phyloP scores from a whole-genome alignment of 2,888 invertebrate genomes.

The Argyra leucocephala region DNA sequence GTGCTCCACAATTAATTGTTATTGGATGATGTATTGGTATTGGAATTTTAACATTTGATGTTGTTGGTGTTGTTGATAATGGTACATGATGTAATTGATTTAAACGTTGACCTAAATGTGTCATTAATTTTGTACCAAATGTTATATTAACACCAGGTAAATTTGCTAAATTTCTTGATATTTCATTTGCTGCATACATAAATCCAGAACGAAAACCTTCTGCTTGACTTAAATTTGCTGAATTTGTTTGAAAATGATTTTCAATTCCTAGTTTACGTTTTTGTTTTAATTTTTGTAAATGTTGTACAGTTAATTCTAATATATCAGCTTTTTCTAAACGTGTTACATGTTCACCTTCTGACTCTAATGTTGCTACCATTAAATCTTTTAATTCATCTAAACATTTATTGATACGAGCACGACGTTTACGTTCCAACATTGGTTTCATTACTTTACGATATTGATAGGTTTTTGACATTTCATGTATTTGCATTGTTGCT shows the following conservation, averaged over 20 bases:
- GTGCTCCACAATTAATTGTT: conserved; percentile 7
- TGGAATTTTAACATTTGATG: conserved; percentile 8
- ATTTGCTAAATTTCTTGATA: conserved; percentile 72
- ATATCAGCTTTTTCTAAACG: conserved; percentile 86
- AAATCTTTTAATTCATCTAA: conserved; percentile 81
- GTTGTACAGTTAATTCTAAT: conserved; percentile 76
- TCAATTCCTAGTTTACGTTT: neutral
- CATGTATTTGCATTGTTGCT: conserved; percentile 28
- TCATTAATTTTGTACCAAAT: conserved; percentile 80
- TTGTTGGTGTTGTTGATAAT: neutral
- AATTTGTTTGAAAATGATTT: neutral
- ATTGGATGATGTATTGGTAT: conserved; percentile 13
- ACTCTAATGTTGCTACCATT: conserved; percentile 60
- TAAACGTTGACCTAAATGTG: conserved; percentile 75
- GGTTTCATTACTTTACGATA: conserved; percentile 93
- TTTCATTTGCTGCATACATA: conserved; percentile 82
- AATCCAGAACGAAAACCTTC: conserved; percentile 82
- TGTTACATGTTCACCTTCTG: conserved; percentile 82
- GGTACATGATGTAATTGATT: conserved; percentile 46
- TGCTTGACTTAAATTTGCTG: conserved; percentile 46
- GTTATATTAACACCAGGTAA: conserved; percentile 79
- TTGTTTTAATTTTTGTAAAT: conserved; percentile 57
- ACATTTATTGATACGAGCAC: conserved; percentile 84
- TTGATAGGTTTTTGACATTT: conserved; percentile 79
- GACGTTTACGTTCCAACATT: conserved; percentile 78